These are phyloP conservation scores for Eulemur albifrons DNA, from an alignment of 2,797 vertebrate genomes.

Conservation along the genomic window DNA sequence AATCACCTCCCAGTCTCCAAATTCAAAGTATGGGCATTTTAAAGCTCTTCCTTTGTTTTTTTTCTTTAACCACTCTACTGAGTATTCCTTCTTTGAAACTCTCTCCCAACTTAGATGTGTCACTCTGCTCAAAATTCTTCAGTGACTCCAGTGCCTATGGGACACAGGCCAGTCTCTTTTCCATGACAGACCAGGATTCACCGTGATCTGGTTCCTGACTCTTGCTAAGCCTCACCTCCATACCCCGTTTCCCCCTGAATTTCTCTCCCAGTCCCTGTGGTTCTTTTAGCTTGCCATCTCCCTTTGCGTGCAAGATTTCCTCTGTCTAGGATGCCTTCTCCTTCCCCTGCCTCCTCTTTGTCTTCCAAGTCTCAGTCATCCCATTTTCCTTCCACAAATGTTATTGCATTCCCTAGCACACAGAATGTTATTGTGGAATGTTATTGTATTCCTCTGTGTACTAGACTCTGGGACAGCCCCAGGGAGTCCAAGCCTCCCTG, in stretches of 20 bases:
- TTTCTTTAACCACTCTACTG: not conserved
- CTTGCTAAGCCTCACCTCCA: not conserved
- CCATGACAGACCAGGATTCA: not conserved
- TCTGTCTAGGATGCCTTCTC: not conserved
- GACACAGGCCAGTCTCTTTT: not conserved
- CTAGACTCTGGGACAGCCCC: not conserved
- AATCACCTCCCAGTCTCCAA: not conserved
- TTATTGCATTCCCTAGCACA: too few species aligned
- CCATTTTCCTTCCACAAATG: not conserved
- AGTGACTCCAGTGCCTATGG: too few species aligned
- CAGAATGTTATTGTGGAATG: too few species aligned
- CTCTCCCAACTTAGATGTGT: not conserved
- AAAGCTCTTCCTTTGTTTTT: too few species aligned
- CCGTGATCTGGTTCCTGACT: not conserved
- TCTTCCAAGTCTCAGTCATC: not conserved
- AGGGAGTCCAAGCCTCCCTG: not conserved
- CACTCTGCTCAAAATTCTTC: not conserved
- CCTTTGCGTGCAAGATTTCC: not conserved
- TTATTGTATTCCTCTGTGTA: not conserved
- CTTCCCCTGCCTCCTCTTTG: not conserved
- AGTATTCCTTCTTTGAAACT: not conserved
- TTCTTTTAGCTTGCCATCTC: not conserved
- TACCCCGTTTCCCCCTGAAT: accelerated
- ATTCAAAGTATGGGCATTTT: too few species aligned
- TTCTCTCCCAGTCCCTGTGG: not conserved